Base-by-base conservation (phyloP, 2,888 invertebrate genomes). In the Sthenelais limicola region DNA sequence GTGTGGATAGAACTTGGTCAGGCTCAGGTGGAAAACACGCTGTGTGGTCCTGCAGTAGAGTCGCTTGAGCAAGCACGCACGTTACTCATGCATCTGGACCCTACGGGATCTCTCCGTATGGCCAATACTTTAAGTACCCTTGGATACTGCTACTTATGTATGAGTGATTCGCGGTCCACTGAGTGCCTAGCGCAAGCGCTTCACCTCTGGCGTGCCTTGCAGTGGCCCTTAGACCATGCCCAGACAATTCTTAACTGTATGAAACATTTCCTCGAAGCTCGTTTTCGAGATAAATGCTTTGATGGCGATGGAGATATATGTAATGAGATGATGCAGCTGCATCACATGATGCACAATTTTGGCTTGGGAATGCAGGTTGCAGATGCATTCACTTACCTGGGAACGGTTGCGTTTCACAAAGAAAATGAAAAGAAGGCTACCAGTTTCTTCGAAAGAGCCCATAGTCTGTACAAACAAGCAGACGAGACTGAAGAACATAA, bases 321-420 rank as follows among this genome's bases (percentile, higher is more conserved):
- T 32, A 32, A 32, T 1, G 75, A 75, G 24, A 62, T 75, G 71
- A 32, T 75, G 28, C 51, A 54, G 26, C 68, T 75, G 38, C 75
- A 75, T 35, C n/a, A 35, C 0, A 24, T 43, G 26, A 38, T 75
- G 33, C 54, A 54, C 24, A 67, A 71, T 9, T 52, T 32, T n/a
- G 48, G 52, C 4, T 43, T 62, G 12, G 58, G 47, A 35, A 76
- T 71, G 49, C 67, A 67, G 47, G 72, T 74, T 3, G 74, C 76
- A 28, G 74, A 76, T 35, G 70, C 73, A 3, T 74, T 76, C 33
- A 76, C 74, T 24, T 70, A 74, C 35, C 68, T 76, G 5, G 76
- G 76, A 18, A 76, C 69, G 5, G 73, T 73, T 15, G 76, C 76
- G n/a, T 76, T 76, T 35, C 66, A 76, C 21, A 69, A 72, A 21